Base-by-base conservation (phyloP, 2,888 invertebrate genomes). In the Vandiemenella viatica region DNA sequence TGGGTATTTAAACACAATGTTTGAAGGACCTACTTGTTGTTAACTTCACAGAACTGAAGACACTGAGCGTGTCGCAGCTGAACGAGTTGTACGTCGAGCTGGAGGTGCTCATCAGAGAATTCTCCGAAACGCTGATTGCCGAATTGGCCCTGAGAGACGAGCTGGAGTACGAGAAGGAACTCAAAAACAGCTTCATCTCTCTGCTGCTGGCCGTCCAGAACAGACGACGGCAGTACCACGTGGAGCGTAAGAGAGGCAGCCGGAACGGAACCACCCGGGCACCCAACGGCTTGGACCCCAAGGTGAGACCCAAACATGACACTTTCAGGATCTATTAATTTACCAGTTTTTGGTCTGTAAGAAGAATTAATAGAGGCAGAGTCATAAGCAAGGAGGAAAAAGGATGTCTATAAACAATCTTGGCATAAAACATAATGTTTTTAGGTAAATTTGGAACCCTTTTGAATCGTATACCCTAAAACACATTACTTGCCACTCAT, bases 101-200 rank as follows among this genome's bases (percentile, higher is more conserved):
- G 67, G 97, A 98, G 68, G 80, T 90, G 21, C 76, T 95, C 56
- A 95, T 98, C 62, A 82, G 91, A 56, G 92, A 95, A 65, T 84
- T 95, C 67, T 96, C 96, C 40, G 96, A 97, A 72, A 93, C 92
- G 4, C 77, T 98, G 45, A 96, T 98, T 58, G 83, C 87, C 20
- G 96, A 98, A 70, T 73, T 98, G 62, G 98, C 97, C 13, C 74
- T 90, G 45, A 76, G 97, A 47, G 98, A 98, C 66, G 98, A 98
- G 68, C 71, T 97, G 58, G 97, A 97, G 66, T 98, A 89, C 65
- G 97, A 98, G 69, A 98, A 98, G 68, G 95, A 90, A 69, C 70
- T 92, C 63, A 95, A 98, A 71, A 98, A 98, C 67, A 91, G 92
- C 50, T 98, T 98, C 71, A 97, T 98, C 61, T 96, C 96, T 10